Base-by-base conservation (phyloP, 2,113 vertebrate genomes). In the Alligator mississippiensis region DNA sequence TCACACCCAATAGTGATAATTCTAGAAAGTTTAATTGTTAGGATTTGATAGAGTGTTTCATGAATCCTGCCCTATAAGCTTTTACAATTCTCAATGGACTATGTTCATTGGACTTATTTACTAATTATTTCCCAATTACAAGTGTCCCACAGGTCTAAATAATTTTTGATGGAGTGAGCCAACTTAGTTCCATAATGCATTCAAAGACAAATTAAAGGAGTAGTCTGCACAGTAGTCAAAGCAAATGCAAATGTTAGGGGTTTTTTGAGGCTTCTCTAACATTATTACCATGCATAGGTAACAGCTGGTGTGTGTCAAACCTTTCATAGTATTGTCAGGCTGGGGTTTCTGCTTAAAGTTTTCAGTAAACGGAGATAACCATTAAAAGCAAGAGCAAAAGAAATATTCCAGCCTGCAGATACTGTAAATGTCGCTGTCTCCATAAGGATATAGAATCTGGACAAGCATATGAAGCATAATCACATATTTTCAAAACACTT, bases 111-210 rank as follows among this genome's bases (percentile, higher is more conserved):
- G 82, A 92, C 78, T 95, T 96, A 96, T 95, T 96, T 94, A 95
- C 92, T 96, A 97, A 97, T 97, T 95, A 88, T 77, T 94, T 94
- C 63, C 77, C 87, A 90, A 91, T 97, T 96, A 95, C 85, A 91
- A 60, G 6, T 64, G 80, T 93, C 94, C 77, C 89, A 92, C 72
- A 91, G 80, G 96, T 97, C 89, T 87, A 81, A 96, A 96, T 85
- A 47, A 86, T 90, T 93, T 96, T 47, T 83, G 85, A 92, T 92
- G 80, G 83, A 96, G 96, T 13, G 9, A 93, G 87, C 70, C 86
- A 81, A 84, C 47, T 86, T 90, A 19, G 25, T 54, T 88, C 85
- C 77, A 86, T 82, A 85, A 24, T 64, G 91, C 3, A 24, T 90
- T 58, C 59, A 34, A 93, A 92, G 38, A 90, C 11, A 94, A 93